These are phyloP conservation scores for Dasysyrphus albostriatus DNA, from an alignment of 2,888 invertebrate species.

Conservation along the genomic window DNA sequence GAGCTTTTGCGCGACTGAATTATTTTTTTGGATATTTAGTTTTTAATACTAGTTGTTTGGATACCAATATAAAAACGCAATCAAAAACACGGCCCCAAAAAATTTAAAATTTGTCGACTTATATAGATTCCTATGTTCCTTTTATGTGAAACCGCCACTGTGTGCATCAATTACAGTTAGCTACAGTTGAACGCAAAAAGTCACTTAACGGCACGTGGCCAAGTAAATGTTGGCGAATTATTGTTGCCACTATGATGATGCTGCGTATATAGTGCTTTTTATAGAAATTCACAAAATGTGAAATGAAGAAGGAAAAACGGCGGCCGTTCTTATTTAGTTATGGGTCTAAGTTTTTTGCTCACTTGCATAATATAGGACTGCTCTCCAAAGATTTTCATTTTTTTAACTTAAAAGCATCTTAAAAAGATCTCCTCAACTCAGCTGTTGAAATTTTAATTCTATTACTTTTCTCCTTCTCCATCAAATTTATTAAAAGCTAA, in stretches of 20 bases:
- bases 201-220: slow-evolving; percentile 72
- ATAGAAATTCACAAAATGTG: neutral
- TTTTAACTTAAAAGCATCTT: neutral
- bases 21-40: no score
- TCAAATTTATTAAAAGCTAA: neutral
- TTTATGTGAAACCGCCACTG: neutral
- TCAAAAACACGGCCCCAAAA: no score
- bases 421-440: no score
- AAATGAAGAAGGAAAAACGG: neutral
- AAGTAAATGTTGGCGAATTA: slow-evolving; percentile 64
- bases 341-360: neutral
- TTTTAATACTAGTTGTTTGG: no score
- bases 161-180: slow-evolving; percentile 49
- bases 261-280: neutral
- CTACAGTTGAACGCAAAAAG: slow-evolving; percentile 65
- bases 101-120: no score
- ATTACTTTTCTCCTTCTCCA: no score
- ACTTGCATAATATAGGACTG: no score
- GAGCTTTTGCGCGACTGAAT: no score
- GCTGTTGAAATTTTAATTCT: no score
- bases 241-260: slow-evolving; percentile 43
- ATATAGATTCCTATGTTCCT: no score
- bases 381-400: neutral
- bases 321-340: neutral
- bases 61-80: no score